These are phyloP conservation scores for Ricordea florida DNA, from an alignment of 92 coral and sea anemone genomes.

Conservation along the genomic window DNA sequence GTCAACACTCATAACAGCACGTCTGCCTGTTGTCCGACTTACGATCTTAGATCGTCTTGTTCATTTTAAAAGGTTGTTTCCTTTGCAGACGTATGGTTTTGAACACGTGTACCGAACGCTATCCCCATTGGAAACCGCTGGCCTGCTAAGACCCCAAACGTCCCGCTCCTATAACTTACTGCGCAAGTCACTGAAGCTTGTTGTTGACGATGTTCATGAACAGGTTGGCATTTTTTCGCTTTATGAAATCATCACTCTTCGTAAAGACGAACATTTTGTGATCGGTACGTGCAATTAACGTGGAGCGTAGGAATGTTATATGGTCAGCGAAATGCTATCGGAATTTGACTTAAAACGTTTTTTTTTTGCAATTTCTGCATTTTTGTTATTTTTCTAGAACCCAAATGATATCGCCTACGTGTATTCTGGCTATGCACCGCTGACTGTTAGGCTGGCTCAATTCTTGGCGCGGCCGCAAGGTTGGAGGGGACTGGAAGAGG, in stretches of 20 bases:
- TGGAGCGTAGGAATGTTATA: too few relatives aligned
- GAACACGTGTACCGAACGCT: constrained; percentile 83
- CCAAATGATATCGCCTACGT: constrained; percentile 97
- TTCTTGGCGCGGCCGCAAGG: constrained; percentile 97
- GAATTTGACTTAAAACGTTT: too few relatives aligned
- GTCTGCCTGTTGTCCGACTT: too few relatives aligned
- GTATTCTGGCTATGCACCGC: constrained; percentile 97
- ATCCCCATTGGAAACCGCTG: constrained; percentile 90
- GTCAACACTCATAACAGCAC: too few relatives aligned
- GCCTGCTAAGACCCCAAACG: constrained; percentile 84
- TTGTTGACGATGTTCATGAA: constrained; percentile 93
- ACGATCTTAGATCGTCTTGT: too few relatives aligned
- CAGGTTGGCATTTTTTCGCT: constrained; percentile 60
- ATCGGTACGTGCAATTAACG: too few relatives aligned
- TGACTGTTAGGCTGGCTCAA: constrained; percentile 95
- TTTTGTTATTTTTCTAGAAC: constrained; percentile 58
- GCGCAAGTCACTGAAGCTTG: constrained; percentile 93
- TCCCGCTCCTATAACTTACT: constrained; percentile 86
- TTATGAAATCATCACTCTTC: too few relatives aligned
- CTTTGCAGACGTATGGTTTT: constrained; percentile 84
- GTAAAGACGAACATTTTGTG: too few relatives aligned
- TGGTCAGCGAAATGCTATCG: too few relatives aligned
- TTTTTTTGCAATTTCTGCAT: not conserved
- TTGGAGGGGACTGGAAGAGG: constrained; percentile 99
- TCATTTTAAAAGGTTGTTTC: not conserved